These are phyloP conservation scores for Neosilurus hyrtlii DNA, from an alignment of 2,797 vertebrate genomes.

Conservation along the genomic window DNA sequence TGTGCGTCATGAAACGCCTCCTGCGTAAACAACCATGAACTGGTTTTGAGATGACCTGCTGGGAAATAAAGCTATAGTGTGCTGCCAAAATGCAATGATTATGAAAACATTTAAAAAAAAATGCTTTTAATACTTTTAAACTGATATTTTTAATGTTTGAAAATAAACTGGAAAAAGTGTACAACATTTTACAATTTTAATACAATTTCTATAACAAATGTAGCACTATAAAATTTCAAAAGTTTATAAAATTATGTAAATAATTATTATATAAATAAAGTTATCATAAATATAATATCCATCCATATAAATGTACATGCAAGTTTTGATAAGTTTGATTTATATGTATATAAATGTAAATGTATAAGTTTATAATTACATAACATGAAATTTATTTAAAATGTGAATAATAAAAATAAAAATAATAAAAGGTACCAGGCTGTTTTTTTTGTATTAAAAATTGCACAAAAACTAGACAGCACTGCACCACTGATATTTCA, in stretches of 20 bases:
- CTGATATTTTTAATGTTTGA: not conserved
- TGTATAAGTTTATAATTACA: not conserved
- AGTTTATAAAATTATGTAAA: too few relatives aligned
- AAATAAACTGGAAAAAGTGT: not conserved
- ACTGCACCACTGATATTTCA: not conserved
- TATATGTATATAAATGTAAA: too few relatives aligned
- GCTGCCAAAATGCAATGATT: not conserved
- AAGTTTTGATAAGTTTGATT: too few relatives aligned
- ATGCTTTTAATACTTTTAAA: not conserved
- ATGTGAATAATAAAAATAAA: too few relatives aligned
- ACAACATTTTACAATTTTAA: not conserved
- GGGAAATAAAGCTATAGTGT: not conserved
- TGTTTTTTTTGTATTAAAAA: too few relatives aligned
- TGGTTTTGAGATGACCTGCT: not conserved
- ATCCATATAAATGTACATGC: too few relatives aligned
- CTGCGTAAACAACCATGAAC: not conserved
- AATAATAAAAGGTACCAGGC: too few relatives aligned
- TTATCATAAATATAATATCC: too few relatives aligned
- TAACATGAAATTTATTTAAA: too few relatives aligned
- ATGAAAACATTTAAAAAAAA: not conserved
- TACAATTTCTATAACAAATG: too few relatives aligned
- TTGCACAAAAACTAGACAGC: not conserved
- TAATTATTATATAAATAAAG: too few relatives aligned
- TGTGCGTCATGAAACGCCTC: conserved; percentile 18
- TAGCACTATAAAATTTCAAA: too few relatives aligned